These are phyloP conservation scores for Petromus typicus DNA, from an alignment of 2,113 vertebrate genomes.

Conservation along the genomic window DNA sequence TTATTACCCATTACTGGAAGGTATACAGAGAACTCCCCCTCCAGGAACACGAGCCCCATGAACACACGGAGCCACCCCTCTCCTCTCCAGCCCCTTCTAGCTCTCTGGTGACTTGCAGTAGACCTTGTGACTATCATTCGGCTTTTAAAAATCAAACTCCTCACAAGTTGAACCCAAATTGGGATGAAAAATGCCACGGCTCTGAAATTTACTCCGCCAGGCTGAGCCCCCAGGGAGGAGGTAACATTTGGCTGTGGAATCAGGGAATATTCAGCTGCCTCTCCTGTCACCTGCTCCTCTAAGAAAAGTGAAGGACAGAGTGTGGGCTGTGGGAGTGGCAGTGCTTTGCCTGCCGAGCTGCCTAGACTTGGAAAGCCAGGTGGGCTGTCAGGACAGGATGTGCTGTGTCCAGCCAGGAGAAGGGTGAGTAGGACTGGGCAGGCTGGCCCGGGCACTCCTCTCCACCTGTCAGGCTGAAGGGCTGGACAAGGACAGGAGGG, in stretches of 20 bases:
- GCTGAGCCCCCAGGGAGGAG: neutral
- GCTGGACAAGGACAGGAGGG: neutral
- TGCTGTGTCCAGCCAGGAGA: neutral
- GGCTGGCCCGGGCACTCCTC: neutral
- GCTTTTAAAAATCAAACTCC: slow-evolving; percentile 30
- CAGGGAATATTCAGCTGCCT: neutral
- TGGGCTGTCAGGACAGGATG: rapidly evolving
- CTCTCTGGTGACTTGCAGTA: neutral
- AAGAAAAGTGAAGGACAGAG: neutral
- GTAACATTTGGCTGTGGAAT: slow-evolving; percentile 55
- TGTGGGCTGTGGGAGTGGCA: neutral
- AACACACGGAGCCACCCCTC: neutral
- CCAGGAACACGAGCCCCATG: neutral
- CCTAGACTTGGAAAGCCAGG: neutral
- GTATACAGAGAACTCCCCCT: neutral
- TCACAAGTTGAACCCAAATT: neutral
- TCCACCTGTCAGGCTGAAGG: neutral
- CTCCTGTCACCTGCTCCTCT: slow-evolving; percentile 39
- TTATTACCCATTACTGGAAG: slow-evolving; percentile 73
- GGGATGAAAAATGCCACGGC: slow-evolving; percentile 21
- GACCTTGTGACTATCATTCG: neutral
- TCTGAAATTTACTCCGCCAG: slow-evolving; percentile 36
- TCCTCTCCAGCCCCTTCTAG: neutral
- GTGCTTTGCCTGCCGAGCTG: neutral
- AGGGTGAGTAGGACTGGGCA: neutral